phyloP scores from a whole-genome alignment of 2,888 invertebrate species.

The Nephrotoma flavescens region DNA sequence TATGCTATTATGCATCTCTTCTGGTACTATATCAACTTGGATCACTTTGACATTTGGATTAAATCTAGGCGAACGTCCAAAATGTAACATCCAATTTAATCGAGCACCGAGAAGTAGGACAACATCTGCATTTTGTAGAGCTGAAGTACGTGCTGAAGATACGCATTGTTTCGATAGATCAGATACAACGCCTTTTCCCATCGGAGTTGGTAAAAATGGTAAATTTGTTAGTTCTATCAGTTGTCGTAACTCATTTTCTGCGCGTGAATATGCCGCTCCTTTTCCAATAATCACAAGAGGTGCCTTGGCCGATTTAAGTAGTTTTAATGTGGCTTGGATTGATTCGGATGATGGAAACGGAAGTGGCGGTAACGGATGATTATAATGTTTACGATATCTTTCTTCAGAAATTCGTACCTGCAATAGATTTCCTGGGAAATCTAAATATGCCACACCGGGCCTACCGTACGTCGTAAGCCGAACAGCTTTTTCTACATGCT shows the following conservation, averaged over 20 bases:
- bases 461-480: conserved; percentile 70
- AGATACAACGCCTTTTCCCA: conserved; percentile 76
- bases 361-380: conserved; percentile 39
- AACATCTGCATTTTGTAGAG: conserved; percentile 77
- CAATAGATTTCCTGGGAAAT: conserved; percentile 77
- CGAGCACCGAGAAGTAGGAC: conserved; percentile 79
- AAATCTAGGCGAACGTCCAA: conserved; percentile 79
- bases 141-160: conserved; percentile 73
- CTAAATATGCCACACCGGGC: conserved; percentile 81
- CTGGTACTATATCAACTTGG: conserved; percentile 77
- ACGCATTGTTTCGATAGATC: conserved; percentile 59
- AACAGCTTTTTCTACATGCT: conserved; percentile 85
- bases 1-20: conserved; percentile 87
- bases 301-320: conserved; percentile 55
- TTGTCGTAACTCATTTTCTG: conserved; percentile 54
- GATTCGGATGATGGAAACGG: conserved; percentile 55
- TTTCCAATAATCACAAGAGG: conserved; percentile 87
- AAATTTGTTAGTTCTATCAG: conserved; percentile 57
- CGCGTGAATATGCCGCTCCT: conserved; percentile 68
- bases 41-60: conserved; percentile 71
- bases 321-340: conserved; percentile 52
- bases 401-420: conserved; percentile 33
- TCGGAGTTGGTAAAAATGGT: conserved; percentile 89
- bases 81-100: conserved; percentile 96
- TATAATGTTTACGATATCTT: conserved; percentile 26